These are phyloP conservation scores for Calyptommatus sinebrachiatus DNA, from an alignment of 2,113 vertebrate genomes.

Conservation along the genomic window DNA sequence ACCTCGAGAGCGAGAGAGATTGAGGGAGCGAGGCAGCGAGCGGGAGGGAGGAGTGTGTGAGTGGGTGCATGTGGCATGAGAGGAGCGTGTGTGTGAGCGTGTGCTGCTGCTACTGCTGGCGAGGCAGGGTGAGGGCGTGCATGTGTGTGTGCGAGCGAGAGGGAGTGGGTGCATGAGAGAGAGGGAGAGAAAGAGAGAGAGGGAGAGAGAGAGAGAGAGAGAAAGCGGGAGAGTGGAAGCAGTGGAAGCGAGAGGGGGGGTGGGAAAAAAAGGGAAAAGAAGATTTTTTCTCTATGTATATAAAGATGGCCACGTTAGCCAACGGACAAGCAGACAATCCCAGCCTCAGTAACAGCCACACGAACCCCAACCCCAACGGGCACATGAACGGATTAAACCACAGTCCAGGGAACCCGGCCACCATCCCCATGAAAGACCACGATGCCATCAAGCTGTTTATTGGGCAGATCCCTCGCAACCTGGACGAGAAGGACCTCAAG, in stretches of 20 bases:
- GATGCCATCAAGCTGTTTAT: constrained; percentile 99
- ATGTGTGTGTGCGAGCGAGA: constrained; percentile 53
- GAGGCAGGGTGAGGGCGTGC: constrained; percentile 44
- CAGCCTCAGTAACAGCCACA: constrained; percentile 88
- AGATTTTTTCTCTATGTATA: constrained; percentile 84
- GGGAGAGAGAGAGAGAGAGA: constrained; percentile 9
- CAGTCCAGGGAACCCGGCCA: constrained; percentile 93
- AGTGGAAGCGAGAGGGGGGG: constrained; percentile 52
- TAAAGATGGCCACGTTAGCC: constrained; percentile 99
- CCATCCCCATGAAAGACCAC: constrained; percentile 99
- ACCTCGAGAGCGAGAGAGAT: constrained; percentile 72
- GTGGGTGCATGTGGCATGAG: constrained; percentile 61
- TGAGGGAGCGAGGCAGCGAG: constrained; percentile 64
- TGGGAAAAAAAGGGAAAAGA: constrained; percentile 78
- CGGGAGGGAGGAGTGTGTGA: constrained; percentile 26
- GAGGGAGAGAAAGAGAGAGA: neutral
- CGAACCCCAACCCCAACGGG: constrained; percentile 91
- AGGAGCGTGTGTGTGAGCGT: constrained; percentile 59
- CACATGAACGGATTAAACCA: constrained; percentile 99
- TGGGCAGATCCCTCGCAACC: constrained; percentile 98
- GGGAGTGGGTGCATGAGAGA: constrained; percentile 26
- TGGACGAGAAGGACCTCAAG: constrained; percentile 99
- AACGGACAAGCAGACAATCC: constrained; percentile 97
- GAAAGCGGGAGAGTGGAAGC: constrained; percentile 51
- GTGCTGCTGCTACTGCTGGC: neutral